These are phyloP conservation scores for Dryomyza anilis DNA, from an alignment of 2,888 invertebrate genomes.

Conservation along the genomic window DNA sequence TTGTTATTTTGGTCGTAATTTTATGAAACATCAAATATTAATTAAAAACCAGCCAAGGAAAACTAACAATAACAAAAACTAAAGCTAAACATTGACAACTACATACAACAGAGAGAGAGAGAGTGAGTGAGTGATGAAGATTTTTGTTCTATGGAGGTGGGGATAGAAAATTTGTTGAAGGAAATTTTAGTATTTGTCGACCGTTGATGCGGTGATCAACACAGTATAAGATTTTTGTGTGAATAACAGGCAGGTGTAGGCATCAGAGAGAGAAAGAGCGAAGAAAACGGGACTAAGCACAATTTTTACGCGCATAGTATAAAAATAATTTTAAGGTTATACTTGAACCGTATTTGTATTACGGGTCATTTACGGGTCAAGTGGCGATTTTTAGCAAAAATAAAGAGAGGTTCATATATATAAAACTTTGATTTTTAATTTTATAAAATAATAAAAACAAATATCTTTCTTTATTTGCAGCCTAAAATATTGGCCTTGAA, in stretches of 20 bases:
- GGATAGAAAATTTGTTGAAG: background rate
- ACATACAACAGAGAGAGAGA: background rate
- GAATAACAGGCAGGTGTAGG: background rate
- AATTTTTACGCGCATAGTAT: too few species aligned
- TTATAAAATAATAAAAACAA: background rate
- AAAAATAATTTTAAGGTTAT: too few species aligned
- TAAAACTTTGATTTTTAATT: too few species aligned
- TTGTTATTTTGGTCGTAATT: too few species aligned
- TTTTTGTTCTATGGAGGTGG: background rate
- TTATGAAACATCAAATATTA: constrained; percentile 4
- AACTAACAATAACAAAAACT: background rate
- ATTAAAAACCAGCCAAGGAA: background rate
- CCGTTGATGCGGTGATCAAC: constrained; percentile 37
- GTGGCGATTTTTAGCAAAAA: too few species aligned
- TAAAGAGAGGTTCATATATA: too few species aligned
- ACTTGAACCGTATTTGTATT: too few species aligned
- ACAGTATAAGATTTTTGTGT: background rate
- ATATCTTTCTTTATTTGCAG: constrained; percentile 61
- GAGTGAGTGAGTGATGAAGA: background rate
- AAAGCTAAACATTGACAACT: too few species aligned
- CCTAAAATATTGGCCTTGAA: constrained; percentile 68
- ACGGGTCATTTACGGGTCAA: too few species aligned
- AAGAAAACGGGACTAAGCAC: too few species aligned
- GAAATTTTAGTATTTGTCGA: constrained; percentile 43
- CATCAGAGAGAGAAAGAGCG: background rate